phyloP scores from a whole-genome alignment of 2,797 vertebrate species.

The Sebastes kiyomatsui region DNA sequence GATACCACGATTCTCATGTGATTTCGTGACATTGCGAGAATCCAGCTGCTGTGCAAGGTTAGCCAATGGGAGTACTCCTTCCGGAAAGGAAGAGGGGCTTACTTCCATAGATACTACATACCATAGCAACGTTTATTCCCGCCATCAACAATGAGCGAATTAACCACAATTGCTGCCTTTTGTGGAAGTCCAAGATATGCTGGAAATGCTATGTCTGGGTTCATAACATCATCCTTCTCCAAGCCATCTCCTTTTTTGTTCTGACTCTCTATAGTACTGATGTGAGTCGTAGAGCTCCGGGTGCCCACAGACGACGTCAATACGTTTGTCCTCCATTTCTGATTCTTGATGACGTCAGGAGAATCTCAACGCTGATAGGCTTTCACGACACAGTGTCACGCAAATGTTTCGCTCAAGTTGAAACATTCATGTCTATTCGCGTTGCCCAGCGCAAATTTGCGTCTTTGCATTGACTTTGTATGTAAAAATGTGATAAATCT shows the following conservation, averaged over 20 bases:
- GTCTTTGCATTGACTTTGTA: background rate
- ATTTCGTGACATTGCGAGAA: too few species aligned
- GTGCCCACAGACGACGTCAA: background rate
- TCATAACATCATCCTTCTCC: background rate
- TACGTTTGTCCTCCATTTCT: background rate
- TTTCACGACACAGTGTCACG: too few species aligned
- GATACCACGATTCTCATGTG: accelerated
- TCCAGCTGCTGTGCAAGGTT: too few species aligned
- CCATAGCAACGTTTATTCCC: background rate
- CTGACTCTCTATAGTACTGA: background rate
- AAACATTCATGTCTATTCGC: background rate
- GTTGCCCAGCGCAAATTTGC: background rate
- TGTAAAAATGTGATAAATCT: background rate
- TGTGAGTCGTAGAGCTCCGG: background rate
- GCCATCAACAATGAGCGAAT: background rate
- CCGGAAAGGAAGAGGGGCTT: background rate
- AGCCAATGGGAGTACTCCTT: background rate
- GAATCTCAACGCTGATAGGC: background rate
- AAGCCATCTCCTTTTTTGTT: background rate
- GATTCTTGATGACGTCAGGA: background rate
- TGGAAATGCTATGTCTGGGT: background rate
- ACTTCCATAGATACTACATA: background rate
- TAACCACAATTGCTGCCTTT: background rate
- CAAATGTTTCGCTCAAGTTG: background rate
- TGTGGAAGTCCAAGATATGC: background rate